Conservation (phyloP, 1,140 invertebrate species). For the Lamellibrachia luymesi region DNA sequence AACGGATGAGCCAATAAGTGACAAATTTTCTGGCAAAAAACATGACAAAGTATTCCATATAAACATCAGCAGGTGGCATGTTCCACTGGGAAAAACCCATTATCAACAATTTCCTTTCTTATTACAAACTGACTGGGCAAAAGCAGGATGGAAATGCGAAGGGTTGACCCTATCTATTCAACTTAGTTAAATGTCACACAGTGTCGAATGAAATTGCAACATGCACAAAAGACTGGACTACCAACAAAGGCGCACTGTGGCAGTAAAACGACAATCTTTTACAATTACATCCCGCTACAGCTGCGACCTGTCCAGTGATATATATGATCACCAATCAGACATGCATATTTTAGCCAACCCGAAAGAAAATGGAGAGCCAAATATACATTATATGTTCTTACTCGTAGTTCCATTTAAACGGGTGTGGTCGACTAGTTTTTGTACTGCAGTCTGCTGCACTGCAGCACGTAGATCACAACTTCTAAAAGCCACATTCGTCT, state of each 20-base stretch:
- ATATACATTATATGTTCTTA: too few relatives aligned
- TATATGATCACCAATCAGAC: not conserved
- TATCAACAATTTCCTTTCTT: not conserved
- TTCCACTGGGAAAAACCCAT: not conserved
- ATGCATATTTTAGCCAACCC: not conserved
- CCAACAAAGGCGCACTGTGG: not conserved
- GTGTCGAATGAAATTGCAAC: not conserved
- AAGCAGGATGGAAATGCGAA: not conserved
- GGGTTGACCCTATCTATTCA: not conserved
- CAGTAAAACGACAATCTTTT: not conserved
- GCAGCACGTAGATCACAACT: not conserved
- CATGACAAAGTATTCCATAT: not conserved
- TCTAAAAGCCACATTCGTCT: not conserved
- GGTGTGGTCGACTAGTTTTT: too few relatives aligned
- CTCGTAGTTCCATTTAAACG: too few relatives aligned
- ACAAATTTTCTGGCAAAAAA: not conserved
- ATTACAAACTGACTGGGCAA: not conserved
- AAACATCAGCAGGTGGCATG: not conserved
- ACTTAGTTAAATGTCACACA: not conserved
- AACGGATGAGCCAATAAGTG: not conserved
- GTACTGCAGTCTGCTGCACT: too few relatives aligned
- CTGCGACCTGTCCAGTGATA: not conserved
- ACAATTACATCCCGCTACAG: not conserved
- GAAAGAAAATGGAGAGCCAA: not conserved
- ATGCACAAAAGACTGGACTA: not conserved